Evolutionary conservation across 2,888 invertebrate genomes (phyloP), one percentile per base, ranked within the genome.

Genomic region (Polydesmus complanatus): DNA sequence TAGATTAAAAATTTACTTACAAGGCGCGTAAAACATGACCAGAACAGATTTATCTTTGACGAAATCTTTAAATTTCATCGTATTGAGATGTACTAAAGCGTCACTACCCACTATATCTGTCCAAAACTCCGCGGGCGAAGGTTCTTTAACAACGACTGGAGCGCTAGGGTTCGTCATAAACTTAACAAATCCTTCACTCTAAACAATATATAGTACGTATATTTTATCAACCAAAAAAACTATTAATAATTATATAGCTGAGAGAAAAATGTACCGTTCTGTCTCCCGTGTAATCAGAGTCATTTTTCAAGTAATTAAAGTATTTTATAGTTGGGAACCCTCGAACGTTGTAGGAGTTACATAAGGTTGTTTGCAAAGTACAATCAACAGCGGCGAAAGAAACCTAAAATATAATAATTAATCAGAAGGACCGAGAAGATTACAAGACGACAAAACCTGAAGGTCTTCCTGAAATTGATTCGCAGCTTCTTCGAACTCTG

Each of bases 261-360:
- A 37, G 11, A 11, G 11, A 49, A n/a, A n/a, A 27, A 60, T 64
- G 73, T 72, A 85, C 85, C 74, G 82, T 84, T 67, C 89, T 78
- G 0, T 85, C 88, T 1, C 86, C 88, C 62, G 78, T 81, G 70
- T 90, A 92, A 58, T 78, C 78, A 63, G 81, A 78, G 0, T 77
- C 68, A 64, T 75, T 77, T 70, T 85, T 87, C 69, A 83, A 86
- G 72, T 86, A 86, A 70, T 84, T 88, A 71, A 87, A 89, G 73
- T 91, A 90, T 71, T 86, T 85, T 66, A 92, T 79, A 0, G 90
- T 90, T 2, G 92, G 92, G 73, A 89, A 92, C 0, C 90, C 91
- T 61, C 79, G 81, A 1, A 92, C 83, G 56, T 83, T 83, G 69
- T 88, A 81, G 25, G 77, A 75, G 27, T 77, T 78, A 70, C 92